Conservation (phyloP, 1,140 invertebrate genomes). For the Hormaphis cornu region DNA sequence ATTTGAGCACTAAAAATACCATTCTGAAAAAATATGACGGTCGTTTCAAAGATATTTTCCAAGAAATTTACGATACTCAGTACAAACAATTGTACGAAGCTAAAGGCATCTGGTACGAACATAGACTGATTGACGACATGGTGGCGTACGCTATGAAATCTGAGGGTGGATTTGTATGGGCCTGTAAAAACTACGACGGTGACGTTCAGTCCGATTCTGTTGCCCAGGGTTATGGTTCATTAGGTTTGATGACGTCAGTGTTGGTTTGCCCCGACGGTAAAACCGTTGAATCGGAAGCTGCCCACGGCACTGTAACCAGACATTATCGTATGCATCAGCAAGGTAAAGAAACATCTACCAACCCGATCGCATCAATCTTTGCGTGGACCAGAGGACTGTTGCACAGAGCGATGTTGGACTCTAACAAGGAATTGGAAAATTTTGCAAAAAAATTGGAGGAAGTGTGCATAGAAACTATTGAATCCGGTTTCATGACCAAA, state of each 20-base stretch:
- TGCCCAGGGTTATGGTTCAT: slow-evolving; percentile 85
- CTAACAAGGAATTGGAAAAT: slow-evolving; percentile 61
- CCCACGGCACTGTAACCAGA: slow-evolving; percentile 93
- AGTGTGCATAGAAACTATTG: slow-evolving; percentile 90
- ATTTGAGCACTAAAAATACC: slow-evolving; percentile 97
- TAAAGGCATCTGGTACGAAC: slow-evolving; percentile 89
- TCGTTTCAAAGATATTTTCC: slow-evolving; percentile 97
- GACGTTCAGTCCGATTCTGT: slow-evolving; percentile 98
- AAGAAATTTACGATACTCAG: slow-evolving; percentile 87
- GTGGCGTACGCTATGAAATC: slow-evolving; percentile 97
- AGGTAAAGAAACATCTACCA: slow-evolving; percentile 95
- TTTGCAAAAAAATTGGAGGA: slow-evolving; percentile 78
- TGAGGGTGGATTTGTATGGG: slow-evolving; percentile 97
- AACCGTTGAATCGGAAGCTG: slow-evolving; percentile 94
- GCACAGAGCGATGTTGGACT: slow-evolving; percentile 87
- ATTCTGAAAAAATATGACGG: slow-evolving; percentile 98
- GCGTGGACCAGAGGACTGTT: slow-evolving; percentile 90
- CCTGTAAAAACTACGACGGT: slow-evolving; percentile 98
- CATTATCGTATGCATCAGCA: slow-evolving; percentile 90
- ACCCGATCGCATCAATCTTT: slow-evolving; percentile 97
- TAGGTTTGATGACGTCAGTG: slow-evolving; percentile 94
- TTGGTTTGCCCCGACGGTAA: slow-evolving; percentile 91
- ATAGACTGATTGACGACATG: slow-evolving; percentile 98
- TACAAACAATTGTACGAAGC: slow-evolving; percentile 82
- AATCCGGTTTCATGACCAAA: slow-evolving; percentile 94